Evolutionary conservation across 37 sponge, comb jelly and placozoan genomes (phyloP), one percentile per base, ranked within the genome.

Genomic region (Ephydatia muelleri): DNA sequence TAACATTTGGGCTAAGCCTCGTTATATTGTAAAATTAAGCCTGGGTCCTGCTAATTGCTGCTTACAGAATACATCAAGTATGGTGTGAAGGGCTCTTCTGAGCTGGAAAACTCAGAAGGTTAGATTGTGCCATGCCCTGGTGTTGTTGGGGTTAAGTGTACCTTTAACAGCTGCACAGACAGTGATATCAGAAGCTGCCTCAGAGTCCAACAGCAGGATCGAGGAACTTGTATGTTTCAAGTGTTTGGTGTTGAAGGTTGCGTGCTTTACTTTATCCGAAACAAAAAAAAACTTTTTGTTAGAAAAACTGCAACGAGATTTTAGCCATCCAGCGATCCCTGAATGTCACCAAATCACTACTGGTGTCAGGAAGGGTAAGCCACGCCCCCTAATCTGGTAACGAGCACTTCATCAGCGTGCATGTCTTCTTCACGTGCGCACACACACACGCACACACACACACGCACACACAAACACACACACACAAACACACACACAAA

Each of bases 221-320:
- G 33, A 25, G 25, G 31, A 31, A 4, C 22, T 31, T 8, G 31
- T 73, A 25, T 5, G 35, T 3, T 73, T 30, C 30, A 34, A 72
- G 29, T 3, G 26, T 14, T 14, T 33, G 19, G 34, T 16, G 3
- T 23, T 6, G 32, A 14, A 21, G 0, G 33, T 31, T 73, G 29
- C n/a, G n/a, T n/a, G n/a, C n/a, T n/a, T 33, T 38, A 38, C 37
- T 27, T 34, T 5, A 19, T 57, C 19, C 2, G 74, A 8, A 27
- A 6, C 19, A 25, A 34, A 27, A 73, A 3, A 31, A 8, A 16
- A 26, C 6, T 32, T 37, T 29, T 9, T 5, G 27, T 36, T 49
- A 91, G 91, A 92, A 94, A 68, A 91, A 86, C 69, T 83, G 89
- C 29, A 94, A 91, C 33, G 81, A 85, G 49, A 85, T 94, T 11